Evolutionary conservation across 2,888 invertebrate species (phyloP).

Genomic region (Drosophila leonis): DNA sequence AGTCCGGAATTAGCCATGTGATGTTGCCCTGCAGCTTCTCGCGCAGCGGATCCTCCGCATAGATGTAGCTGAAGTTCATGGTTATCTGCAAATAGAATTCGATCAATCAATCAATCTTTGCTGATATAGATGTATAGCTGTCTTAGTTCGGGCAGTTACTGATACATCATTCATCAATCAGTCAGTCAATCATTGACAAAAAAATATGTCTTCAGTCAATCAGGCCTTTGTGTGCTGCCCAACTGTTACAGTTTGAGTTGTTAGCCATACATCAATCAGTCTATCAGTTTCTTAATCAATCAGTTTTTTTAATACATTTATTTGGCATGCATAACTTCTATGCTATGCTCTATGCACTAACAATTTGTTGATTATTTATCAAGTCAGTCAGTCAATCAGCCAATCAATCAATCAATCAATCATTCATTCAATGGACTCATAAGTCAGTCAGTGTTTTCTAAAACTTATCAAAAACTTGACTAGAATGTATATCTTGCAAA

Average conservation of each 20-base stretch:
- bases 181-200: too few relatives aligned
- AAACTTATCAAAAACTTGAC: background rate
- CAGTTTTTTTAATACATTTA: too few relatives aligned
- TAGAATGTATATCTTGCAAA: background rate
- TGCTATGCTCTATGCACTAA: background rate
- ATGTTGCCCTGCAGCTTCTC: conserved; percentile 94
- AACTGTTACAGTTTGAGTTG: too few relatives aligned
- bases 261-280: background rate
- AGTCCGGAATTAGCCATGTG: conserved; percentile 93
- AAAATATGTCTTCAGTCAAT: too few relatives aligned
- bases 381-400: background rate
- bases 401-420: background rate
- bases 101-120: background rate
- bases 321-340: background rate
- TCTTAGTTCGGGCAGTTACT: background rate
- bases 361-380: background rate
- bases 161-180: background rate
- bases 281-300: too few relatives aligned
- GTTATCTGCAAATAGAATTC: conserved; percentile 87
- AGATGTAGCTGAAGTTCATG: conserved; percentile 96
- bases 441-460: background rate
- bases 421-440: background rate
- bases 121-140: background rate
- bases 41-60: conserved; percentile 92
- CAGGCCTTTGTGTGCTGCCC: too few relatives aligned